These are phyloP conservation scores for Phasianus colchicus DNA, from an alignment of 2,113 vertebrate genomes.

Conservation along the genomic window DNA sequence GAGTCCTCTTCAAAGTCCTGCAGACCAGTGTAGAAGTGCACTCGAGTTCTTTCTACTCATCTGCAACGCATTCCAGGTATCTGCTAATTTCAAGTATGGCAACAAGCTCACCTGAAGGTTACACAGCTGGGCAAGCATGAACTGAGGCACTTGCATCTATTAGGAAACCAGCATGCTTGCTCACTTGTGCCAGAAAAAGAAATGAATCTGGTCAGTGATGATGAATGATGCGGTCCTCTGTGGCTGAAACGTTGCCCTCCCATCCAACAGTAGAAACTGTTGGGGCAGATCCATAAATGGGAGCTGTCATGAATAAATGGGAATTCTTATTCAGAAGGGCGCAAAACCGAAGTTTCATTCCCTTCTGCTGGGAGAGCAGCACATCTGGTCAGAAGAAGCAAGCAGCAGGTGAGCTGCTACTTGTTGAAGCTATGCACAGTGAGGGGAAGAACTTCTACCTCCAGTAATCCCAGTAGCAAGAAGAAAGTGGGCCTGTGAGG, in stretches of 20 bases:
- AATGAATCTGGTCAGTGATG: background rate
- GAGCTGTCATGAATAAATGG: background rate
- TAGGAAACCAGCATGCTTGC: background rate
- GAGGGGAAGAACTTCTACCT: background rate
- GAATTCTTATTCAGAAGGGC: background rate
- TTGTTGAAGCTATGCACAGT: rapidly evolving
- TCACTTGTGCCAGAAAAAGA: background rate
- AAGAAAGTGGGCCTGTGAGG: rapidly evolving
- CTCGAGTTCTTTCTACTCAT: background rate
- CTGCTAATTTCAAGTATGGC: background rate
- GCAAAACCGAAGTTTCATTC: background rate
- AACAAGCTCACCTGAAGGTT: background rate
- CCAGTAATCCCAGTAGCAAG: background rate
- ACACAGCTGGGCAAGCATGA: background rate
- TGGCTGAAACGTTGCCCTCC: background rate
- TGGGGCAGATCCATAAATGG: background rate
- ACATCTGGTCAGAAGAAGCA: rapidly evolving
- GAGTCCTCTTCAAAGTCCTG: background rate
- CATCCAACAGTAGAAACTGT: rapidly evolving
- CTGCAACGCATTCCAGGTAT: background rate
- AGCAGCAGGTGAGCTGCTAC: background rate
- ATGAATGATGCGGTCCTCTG: background rate
- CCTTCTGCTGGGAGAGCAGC: background rate
- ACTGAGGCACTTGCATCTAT: rapidly evolving
- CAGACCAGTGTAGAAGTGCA: rapidly evolving